phyloP scores from a whole-genome alignment of 2,113 vertebrate species.

The Chiloscyllium plagiosum region DNA sequence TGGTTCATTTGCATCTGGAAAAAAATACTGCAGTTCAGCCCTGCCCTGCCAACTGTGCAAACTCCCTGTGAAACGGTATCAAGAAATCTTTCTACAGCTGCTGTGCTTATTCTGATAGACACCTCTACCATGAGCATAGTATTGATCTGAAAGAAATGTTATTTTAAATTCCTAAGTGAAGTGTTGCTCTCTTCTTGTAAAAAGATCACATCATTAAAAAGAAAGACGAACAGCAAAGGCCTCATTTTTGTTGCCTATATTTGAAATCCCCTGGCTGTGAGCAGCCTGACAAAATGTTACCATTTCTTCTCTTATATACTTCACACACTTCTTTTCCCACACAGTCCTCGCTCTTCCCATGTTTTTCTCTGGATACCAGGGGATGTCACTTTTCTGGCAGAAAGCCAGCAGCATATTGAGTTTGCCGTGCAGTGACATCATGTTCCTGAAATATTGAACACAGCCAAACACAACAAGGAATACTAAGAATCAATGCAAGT shows the following conservation, averaged over 20 bases:
- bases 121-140: not conserved
- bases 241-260: not conserved
- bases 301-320: not conserved
- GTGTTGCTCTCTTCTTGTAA: not conserved
- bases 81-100: not conserved
- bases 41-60: not conserved
- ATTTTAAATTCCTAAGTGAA: not conserved
- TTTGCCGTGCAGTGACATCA: not conserved
- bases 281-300: not conserved
- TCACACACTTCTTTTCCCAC: not conserved
- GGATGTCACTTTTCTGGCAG: not conserved
- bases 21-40: not conserved
- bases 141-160: not conserved
- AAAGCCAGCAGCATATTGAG: not conserved
- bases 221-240: not conserved
- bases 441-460: conserved; percentile 18
- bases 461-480: not conserved
- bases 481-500: not conserved
- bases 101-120: not conserved
- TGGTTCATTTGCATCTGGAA: not conserved
- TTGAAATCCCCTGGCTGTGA: not conserved
- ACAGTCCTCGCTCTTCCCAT: not conserved
- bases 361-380: not conserved
- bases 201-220: not conserved
- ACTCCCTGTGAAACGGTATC: not conserved